These are phyloP conservation scores for Netelia virgata DNA, from an alignment of 2,888 invertebrate species.

Conservation along the genomic window DNA sequence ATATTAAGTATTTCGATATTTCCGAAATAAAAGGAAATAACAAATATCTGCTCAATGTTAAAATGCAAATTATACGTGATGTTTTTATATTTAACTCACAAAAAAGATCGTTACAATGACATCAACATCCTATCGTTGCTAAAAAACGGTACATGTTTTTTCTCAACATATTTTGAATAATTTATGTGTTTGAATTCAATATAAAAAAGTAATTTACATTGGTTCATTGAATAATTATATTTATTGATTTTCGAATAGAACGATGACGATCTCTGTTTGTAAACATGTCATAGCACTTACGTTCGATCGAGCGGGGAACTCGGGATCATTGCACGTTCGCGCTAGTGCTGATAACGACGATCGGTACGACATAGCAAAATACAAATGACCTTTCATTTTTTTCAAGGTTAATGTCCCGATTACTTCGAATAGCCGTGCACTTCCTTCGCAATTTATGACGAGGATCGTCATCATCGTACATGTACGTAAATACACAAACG, in stretches of 20 bases:
- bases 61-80: too few species aligned
- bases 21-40: too few species aligned
- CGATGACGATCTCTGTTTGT: not conserved
- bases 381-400: conserved; percentile 38
- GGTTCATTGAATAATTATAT: not conserved
- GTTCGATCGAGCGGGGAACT: conserved; percentile 7
- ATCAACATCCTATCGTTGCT: too few species aligned
- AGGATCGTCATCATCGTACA: not conserved
- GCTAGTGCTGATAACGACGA: conserved; percentile 30
- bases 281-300: conserved; percentile 1
- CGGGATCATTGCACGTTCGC: not conserved
- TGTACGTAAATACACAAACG: not conserved
- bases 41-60: too few species aligned
- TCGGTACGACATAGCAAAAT: conserved; percentile 50
- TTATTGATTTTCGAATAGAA: not conserved
- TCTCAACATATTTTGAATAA: too few species aligned
- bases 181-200: too few species aligned
- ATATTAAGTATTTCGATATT: too few species aligned
- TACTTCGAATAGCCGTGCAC: conserved; percentile 30
- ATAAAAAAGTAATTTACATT: not conserved
- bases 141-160: too few species aligned
- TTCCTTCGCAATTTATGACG: conserved; percentile 34
- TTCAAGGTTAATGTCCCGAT: conserved; percentile 51
- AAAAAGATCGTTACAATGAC: too few species aligned
- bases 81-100: too few species aligned